Evolutionary conservation across 2,797 vertebrate genomes (phyloP).

Genomic region (Oryzias dopingdopingensis): DNA sequence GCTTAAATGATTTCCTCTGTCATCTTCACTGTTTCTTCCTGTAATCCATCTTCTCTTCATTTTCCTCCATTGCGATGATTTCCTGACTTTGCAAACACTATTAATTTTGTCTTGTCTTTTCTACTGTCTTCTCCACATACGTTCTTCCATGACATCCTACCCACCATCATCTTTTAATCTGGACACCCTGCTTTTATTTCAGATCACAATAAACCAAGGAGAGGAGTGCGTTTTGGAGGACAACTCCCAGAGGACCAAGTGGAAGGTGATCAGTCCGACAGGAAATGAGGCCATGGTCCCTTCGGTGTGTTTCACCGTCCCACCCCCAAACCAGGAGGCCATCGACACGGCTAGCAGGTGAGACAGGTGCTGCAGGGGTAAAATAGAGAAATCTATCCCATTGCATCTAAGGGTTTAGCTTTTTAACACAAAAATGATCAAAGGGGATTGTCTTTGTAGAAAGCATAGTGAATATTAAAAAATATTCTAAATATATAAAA

Average conservation of each 20-base stretch:
- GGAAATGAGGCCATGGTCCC: constrained; percentile 99
- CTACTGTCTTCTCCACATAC: constrained; percentile 5
- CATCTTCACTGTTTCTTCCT: neutral
- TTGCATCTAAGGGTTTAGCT: neutral
- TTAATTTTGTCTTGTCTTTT: constrained; percentile 5
- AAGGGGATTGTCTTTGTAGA: too few relatives aligned
- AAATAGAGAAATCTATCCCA: neutral
- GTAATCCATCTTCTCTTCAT: neutral
- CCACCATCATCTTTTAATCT: neutral
- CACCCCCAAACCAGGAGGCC: constrained; percentile 92
- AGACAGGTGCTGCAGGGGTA: neutral
- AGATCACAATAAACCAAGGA: constrained; percentile 94
- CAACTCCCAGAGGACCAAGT: constrained; percentile 95
- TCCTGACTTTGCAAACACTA: neutral
- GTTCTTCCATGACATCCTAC: constrained; percentile 11
- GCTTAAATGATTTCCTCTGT: constrained; percentile 35
- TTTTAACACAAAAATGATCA: neutral
- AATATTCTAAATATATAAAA: too few relatives aligned
- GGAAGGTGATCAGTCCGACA: constrained; percentile 98
- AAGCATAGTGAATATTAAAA: too few relatives aligned
- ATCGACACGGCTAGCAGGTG: constrained; percentile 90
- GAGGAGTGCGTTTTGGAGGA: constrained; percentile 98
- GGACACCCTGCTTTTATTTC: constrained; percentile 14
- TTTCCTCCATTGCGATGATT: neutral
- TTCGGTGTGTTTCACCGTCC: constrained; percentile 93